Conservation (phyloP, 1,140 invertebrate species). For the Drosophila paulistorum region DNA sequence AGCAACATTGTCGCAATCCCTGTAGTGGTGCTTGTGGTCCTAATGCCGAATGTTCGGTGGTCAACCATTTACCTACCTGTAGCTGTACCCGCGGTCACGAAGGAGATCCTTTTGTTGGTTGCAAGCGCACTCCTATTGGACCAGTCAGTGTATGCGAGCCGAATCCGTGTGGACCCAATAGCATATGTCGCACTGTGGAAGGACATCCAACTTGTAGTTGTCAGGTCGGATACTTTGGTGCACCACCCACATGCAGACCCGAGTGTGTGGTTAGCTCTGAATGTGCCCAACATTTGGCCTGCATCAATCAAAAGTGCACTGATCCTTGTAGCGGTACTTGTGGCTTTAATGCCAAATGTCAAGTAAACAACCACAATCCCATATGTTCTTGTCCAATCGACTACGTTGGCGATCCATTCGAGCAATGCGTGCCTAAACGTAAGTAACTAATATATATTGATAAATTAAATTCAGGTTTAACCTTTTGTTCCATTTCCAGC, state of each 20-base stretch:
- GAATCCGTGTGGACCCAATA: constrained; percentile 92
- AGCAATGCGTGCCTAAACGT: constrained; percentile 89
- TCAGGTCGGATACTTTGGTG: constrained; percentile 89
- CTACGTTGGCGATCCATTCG: constrained; percentile 92
- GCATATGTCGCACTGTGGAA: constrained; percentile 88
- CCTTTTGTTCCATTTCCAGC: constrained; percentile 30
- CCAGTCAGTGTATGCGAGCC: constrained; percentile 89
- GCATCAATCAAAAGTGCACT: constrained; percentile 90
- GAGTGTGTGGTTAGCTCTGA: constrained; percentile 92
- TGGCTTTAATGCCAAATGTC: constrained; percentile 90
- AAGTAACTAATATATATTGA: constrained; percentile 72
- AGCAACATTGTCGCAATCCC: constrained; percentile 92
- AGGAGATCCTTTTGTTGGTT: constrained; percentile 92
- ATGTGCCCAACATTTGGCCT: constrained; percentile 88
- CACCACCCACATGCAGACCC: constrained; percentile 90
- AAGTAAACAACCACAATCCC: constrained; percentile 92
- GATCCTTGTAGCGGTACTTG: constrained; percentile 93
- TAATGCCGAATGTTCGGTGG: constrained; percentile 90
- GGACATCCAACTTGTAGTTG: constrained; percentile 91
- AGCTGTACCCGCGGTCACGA: constrained; percentile 89
- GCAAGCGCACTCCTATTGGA: constrained; percentile 85
- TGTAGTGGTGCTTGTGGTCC: constrained; percentile 92
- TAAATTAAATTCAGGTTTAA: not conserved
- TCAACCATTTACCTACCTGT: constrained; percentile 92
- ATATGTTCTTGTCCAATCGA: constrained; percentile 91